Evolutionary conservation across 1,140 invertebrate species (phyloP), one percentile per base, ranked within the genome.

Genomic region (Saccostrea echinata): DNA sequence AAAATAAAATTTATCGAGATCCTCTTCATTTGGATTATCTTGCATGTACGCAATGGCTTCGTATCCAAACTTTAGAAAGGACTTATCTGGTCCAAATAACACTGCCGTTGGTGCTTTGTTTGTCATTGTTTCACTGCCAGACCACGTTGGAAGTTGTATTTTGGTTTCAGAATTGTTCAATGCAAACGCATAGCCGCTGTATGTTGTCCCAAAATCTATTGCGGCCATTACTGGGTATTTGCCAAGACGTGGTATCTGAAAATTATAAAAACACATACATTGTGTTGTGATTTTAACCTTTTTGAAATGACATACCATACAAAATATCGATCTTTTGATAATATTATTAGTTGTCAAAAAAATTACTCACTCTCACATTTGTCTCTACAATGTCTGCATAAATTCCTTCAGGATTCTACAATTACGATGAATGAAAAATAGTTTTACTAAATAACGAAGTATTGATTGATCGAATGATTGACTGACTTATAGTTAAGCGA

Each of bases 191-290:
- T 52, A 76, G 0, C 84, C 84, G 8, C 57, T 68, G 24, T 68
- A 86, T 53, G 84, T 53, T 16, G 84, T 86, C n/a, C 84, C 84
- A 86, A 86, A 86, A 43, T 86, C 84, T 52, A 86, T 86, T 2
- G 84, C 64, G 13, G 84, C 68, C 11, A 76, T 51, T 1, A 86
- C 55, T 57, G 55, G 55, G 13, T 57, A 57, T 21, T 21, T 16
- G 1, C 55, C 55, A 57, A 57, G 55, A 13, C 55, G 55, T 21
- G 13, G 55, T 18, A 57, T 57, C 55, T 57, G 55, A 57, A 57
- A 0, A 57, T 21, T 18, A 16, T 18, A 57, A 57, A 57, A 21
- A 53, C 52, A 53, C 12, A 12, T 53, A 53, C 52, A 12, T 53
- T 8, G 52, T 13, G 9, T 43, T 43, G 6, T 57, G 13, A 57